A percentile compares a stretch with the other conserved stretches of the same genome.
Conservation (phyloP, 2,113 vertebrate genomes). For the Chaetops frenatus region DNA sequence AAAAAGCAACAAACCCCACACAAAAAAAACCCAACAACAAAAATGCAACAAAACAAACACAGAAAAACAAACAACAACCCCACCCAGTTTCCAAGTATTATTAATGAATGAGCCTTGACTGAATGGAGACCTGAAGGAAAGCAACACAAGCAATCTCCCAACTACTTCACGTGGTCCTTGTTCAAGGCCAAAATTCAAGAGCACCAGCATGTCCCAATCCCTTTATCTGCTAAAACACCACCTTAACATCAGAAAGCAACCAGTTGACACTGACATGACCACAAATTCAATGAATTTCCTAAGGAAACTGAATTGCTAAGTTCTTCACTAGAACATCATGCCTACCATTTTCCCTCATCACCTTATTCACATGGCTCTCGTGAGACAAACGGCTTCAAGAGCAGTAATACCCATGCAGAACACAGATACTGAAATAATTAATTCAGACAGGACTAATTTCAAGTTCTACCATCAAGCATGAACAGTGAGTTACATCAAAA, state of each 20-base stretch:
- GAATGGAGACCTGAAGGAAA: not conserved
- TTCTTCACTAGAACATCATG: not conserved
- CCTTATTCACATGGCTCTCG: not conserved
- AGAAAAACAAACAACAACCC: not conserved
- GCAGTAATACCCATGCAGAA: not conserved
- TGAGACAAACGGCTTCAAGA: not conserved
- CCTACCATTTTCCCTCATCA: not conserved
- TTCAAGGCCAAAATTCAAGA: not conserved
- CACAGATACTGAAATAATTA: not conserved
- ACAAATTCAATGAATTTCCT: not conserved
- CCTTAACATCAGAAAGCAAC: not conserved
- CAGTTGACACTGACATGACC: not conserved
- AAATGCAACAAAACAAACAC: not conserved
- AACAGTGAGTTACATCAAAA: not conserved
- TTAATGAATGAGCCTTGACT: not conserved
- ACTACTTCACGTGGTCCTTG: not conserved
- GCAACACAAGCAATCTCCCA: not conserved
- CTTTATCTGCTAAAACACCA: not conserved
- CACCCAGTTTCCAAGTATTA: not conserved
- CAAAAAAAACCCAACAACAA: not conserved
- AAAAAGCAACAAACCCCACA: rapidly evolving
- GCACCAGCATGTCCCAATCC: not conserved
- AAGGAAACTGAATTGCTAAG: not conserved
- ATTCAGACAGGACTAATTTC: not conserved
- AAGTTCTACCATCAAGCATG: not conserved